Evolutionary conservation across 1,140 invertebrate genomes (phyloP), one percentile per base, ranked within the genome.

Genomic region (Choristoneura fumiferana): DNA sequence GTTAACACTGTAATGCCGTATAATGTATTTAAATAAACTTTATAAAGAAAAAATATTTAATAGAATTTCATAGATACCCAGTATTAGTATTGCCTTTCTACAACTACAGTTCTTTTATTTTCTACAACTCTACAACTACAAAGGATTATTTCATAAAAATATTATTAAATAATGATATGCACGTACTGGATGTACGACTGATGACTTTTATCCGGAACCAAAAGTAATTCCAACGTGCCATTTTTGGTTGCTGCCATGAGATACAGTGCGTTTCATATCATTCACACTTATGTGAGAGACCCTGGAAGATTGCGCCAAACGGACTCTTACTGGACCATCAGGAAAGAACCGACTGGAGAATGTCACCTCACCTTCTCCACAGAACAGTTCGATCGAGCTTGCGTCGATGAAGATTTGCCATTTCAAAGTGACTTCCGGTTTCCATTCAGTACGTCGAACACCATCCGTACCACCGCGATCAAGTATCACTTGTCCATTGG

Each of bases 321-420:
- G 62, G 4, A 84, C 53, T 8, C 12, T 67, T 6, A 84, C 54
- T 4, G 56, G 18, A 1, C 70, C 75, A 4, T 63, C 33, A 0
- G 77, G 79, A 63, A 83, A 88, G 34, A 71, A 81, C 63, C 82
- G 70, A 54, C 81, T 85, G 0, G 83, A 76, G 40, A 87, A 78
- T 4, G 74, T 76, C 3, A 86, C 67, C 54, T 86, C 78, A 13
- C 87, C 87, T 2, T 81, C 59, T 1, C 83, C 85, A 59, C 76
- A 82, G 56, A 89, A 88, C 22, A 89, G 33, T 65, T 89, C 87
- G 36, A 89, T 76, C 0, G 87, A 88, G 62, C 86, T 89, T 0
- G 76, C 69, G 57, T 89, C 87, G 5, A 89, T 59, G 37, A 67
- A 84, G 10, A 82, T 67, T 18, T 57, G 71, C 62, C 73, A 69